Percentiles rank a stretch among this genome's conserved stretches.
phyloP scores from a whole-genome alignment of 2,113 vertebrate species.

The Chaetorhynchus papuensis region DNA sequence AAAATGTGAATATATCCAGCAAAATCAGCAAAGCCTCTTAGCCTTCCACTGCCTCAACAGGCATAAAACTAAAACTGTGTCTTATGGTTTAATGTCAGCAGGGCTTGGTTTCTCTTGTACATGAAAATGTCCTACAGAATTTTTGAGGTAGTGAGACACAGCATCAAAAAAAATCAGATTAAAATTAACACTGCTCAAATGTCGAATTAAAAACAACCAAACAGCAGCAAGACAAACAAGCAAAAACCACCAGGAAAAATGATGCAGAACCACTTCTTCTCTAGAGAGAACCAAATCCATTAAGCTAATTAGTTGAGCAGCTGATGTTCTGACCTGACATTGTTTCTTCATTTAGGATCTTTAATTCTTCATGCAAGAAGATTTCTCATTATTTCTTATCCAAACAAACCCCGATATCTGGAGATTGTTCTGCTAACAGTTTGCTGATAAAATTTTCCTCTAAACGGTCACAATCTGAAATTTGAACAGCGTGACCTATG shows the following conservation, averaged over 20 bases:
- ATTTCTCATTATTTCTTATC: neutral
- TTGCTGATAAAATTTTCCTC: neutral
- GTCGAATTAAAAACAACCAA: neutral
- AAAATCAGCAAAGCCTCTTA: neutral
- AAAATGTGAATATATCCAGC: neutral
- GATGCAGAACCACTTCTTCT: neutral
- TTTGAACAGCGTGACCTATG: neutral
- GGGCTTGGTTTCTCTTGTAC: neutral
- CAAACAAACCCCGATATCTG: neutral
- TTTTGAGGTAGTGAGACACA: neutral
- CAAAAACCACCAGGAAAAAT: neutral
- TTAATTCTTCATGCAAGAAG: neutral
- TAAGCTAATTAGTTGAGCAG: slow-evolving; percentile 10
- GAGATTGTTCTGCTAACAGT: neutral
- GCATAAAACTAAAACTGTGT: neutral
- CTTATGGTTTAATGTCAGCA: neutral
- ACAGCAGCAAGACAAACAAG: neutral
- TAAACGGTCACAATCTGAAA: neutral
- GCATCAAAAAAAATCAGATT: neutral
- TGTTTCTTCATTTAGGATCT: neutral
- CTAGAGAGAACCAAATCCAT: neutral
- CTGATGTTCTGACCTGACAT: neutral
- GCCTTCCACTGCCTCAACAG: neutral
- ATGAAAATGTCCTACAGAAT: neutral
- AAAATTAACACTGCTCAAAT: neutral